Conservation (phyloP, 92 coral and sea anemone genomes). For the Palythoa heliodiscus region DNA sequence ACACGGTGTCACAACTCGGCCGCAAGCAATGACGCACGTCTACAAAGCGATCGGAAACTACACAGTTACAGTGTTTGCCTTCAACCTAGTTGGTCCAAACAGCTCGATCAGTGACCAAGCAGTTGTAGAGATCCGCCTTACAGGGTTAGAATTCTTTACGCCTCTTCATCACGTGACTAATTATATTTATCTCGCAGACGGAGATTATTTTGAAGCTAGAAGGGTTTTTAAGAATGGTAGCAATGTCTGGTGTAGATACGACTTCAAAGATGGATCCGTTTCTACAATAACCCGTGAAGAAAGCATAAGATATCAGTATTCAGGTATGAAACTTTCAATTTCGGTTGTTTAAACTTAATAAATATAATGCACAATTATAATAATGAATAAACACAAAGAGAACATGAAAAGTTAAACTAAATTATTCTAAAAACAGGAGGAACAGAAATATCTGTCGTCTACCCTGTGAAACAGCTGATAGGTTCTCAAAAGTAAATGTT, state of each 20-base stretch:
- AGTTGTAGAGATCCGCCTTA: constrained; percentile 79
- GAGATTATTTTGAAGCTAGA: constrained; percentile 61
- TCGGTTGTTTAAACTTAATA: not conserved
- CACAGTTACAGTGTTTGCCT: constrained; percentile 71
- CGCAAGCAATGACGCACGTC: constrained; percentile 50
- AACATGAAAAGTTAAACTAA: too few species aligned
- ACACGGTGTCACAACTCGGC: constrained; percentile 47
- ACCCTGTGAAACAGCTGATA: too few species aligned
- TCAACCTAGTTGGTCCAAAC: constrained; percentile 81
- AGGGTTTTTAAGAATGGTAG: constrained; percentile 66
- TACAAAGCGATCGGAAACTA: constrained; percentile 82
- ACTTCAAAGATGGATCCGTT: constrained; percentile 75
- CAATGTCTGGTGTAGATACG: constrained; percentile 72
- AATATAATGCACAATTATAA: too few species aligned
- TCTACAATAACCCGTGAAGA: constrained; percentile 41
- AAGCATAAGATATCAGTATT: constrained; percentile 64
- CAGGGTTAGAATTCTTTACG: constrained; percentile 66
- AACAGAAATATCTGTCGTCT: too few species aligned
- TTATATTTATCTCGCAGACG: constrained; percentile 71
- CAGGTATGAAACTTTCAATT: not conserved
- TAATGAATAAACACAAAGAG: too few species aligned
- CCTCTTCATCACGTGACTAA: constrained; percentile 62
- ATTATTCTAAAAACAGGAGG: too few species aligned
- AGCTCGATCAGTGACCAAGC: constrained; percentile 66
- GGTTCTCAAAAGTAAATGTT: too few species aligned